Conservation (phyloP, 2,113 vertebrate species). For the Scomber colias region DNA sequence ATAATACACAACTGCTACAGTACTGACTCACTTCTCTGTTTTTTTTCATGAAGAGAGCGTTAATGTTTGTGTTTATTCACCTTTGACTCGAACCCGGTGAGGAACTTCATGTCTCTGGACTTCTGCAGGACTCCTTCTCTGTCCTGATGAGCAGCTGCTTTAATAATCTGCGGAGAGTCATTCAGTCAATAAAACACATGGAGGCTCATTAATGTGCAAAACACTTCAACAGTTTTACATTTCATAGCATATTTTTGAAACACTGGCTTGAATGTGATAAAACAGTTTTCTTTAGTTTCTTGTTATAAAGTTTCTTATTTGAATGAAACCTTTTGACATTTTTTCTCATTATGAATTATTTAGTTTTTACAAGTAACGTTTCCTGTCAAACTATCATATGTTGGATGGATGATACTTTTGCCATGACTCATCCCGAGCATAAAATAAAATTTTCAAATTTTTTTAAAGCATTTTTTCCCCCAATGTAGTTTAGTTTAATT, state of each 20-base stretch:
- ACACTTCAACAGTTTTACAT: no score
- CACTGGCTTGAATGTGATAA: neutral
- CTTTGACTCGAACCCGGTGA: slow-evolving; percentile 97
- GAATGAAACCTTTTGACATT: neutral
- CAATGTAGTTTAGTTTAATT: no score
- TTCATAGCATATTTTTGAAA: neutral
- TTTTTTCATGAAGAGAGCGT: neutral
- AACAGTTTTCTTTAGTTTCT: neutral
- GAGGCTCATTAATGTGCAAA: no score
- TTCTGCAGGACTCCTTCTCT: slow-evolving; percentile 90
- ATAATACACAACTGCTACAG: no score
- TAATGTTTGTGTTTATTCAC: slow-evolving; percentile 70
- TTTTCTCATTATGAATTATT: neutral
- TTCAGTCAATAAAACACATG: no score
- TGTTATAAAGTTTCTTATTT: neutral
- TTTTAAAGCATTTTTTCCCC: no score
- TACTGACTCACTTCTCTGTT: neutral
- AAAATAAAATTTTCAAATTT: neutral
- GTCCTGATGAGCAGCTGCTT: slow-evolving; percentile 89
- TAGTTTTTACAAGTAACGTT: neutral
- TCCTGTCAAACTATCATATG: neutral
- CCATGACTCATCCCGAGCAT: neutral
- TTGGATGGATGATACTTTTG: no score
- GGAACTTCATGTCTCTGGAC: slow-evolving; percentile 97
- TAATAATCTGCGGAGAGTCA: slow-evolving; percentile 87